Evolutionary conservation across 2,888 invertebrate genomes (phyloP).

Genomic region (Atethmia centrago): DNA sequence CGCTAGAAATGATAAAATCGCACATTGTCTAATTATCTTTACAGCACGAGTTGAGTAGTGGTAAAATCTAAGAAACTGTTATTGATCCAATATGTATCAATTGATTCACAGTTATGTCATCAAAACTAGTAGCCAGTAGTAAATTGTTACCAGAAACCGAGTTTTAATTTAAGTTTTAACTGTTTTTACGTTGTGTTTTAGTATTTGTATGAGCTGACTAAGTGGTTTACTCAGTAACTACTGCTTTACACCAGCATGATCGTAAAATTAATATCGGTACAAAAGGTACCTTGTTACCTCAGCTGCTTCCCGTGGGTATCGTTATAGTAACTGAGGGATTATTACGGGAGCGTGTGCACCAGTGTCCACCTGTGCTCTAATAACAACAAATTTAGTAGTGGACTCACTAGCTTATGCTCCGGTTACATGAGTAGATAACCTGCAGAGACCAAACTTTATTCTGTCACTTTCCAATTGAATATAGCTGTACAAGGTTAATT

Average conservation of each 20-base stretch:
- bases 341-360: conserved; percentile 16
- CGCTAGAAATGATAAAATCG: too few relatives aligned
- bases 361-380: conserved; percentile 42
- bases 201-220: not conserved
- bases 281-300: conserved; percentile 20
- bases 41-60: not conserved
- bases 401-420: not conserved
- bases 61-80: not conserved
- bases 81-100: not conserved
- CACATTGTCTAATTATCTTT: not conserved
- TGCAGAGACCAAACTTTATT: conserved; percentile 1
- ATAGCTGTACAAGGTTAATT: not conserved
- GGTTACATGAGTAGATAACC: not conserved
- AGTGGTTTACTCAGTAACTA: not conserved
- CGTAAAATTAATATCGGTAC: conserved; percentile 42
- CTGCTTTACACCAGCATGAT: not conserved
- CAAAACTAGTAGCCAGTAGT: not conserved
- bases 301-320: conserved; percentile 17
- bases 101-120: not conserved
- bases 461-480: not conserved
- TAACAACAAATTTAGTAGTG: conserved; percentile 24
- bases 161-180: too few relatives aligned
- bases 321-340: conserved; percentile 45
- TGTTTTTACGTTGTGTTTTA: not conserved
- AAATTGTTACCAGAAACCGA: not conserved